Conservation (phyloP, 2,888 invertebrate genomes). For the Xylocampa areola region DNA sequence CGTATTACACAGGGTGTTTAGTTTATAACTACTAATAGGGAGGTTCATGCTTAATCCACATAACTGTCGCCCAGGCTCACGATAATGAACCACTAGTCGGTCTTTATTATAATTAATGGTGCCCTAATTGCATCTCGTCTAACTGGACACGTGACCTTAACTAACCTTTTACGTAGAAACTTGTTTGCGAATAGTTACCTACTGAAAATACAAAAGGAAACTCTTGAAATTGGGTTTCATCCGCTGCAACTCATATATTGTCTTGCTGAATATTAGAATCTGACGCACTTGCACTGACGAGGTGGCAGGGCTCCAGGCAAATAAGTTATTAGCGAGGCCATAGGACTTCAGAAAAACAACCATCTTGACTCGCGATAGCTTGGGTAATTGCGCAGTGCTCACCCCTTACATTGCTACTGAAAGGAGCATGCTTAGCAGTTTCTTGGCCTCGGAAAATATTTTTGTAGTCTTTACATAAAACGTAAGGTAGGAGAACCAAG, state of each 20-base stretch:
- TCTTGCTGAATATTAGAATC: background rate
- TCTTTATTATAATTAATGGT: conserved; percentile 69
- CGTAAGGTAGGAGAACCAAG: background rate
- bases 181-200: conserved; percentile 20
- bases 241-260: too few relatives aligned
- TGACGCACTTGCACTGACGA: background rate
- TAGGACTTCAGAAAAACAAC: conserved; percentile 20
- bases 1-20: conserved; percentile 9
- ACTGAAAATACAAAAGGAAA: too few relatives aligned
- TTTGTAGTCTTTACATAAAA: background rate
- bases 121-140: conserved; percentile 65
- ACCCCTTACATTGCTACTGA: conserved; percentile 5
- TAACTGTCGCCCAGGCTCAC: conserved; percentile 62
- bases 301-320: conserved; percentile 6
- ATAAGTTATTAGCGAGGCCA: background rate
- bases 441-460: background rate
- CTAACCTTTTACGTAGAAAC: conserved; percentile 23
- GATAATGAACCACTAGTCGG: conserved; percentile 56
- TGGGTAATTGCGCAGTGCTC: conserved; percentile 29
- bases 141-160: conserved; percentile 34
- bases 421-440: conserved; percentile 7
- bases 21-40: conserved; percentile 23
- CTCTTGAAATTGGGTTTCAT: too few relatives aligned
- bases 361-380: conserved; percentile 10
- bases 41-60: conserved; percentile 41